Evolutionary conservation across 92 coral and sea anemone species (phyloP), one percentile per base, ranked within the genome.

Genomic region (Diadumene lineata): DNA sequence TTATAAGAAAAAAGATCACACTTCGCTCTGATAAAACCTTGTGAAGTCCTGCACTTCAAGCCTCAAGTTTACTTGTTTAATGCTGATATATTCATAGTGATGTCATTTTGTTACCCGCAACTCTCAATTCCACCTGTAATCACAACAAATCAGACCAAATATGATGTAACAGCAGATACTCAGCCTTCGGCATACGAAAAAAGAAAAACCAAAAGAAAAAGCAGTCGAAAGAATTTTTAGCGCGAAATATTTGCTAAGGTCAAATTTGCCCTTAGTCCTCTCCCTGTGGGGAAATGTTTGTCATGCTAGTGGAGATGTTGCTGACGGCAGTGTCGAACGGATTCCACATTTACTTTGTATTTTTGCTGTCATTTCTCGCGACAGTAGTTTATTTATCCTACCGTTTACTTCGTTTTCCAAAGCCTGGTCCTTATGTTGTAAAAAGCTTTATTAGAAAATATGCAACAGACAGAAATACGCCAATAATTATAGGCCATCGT

Each of bases 381-480:
- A 50, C 80, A 21, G 68, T 88, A 33, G 70, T 80, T 70, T 81
- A 81, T 50, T 53, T 85, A 34, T 56, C 83, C 17, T 91, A 91
- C 84, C 87, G 97, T 60, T 43, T 87, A 65, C 92, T 84, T 82
- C 97, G 93, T 44, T 88, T 91, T 48, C 88, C 97, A 15, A 92
- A 86, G 60, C 93, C 92, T 19, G 85, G 93, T 22, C 97, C 92
- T n/a, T 91, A 91, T 82, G 85, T 84, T 18, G 92, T 91, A 53
- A 91, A 86, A 84, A 84, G 86, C 25, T 91, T 91, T 78, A 84
- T 91, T 33, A 80, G 86, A 58, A 79, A 84, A 24, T 85, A 89
- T 55, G 79, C 84, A 32, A 66, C 67, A 46, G 67, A 55, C 30
- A 81, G 93, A 79, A 79, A 83, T 83, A 85, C 85, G 46, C 88